These are phyloP conservation scores for Drosophila melanica DNA, from an alignment of 1,140 invertebrate genomes.

Conservation along the genomic window DNA sequence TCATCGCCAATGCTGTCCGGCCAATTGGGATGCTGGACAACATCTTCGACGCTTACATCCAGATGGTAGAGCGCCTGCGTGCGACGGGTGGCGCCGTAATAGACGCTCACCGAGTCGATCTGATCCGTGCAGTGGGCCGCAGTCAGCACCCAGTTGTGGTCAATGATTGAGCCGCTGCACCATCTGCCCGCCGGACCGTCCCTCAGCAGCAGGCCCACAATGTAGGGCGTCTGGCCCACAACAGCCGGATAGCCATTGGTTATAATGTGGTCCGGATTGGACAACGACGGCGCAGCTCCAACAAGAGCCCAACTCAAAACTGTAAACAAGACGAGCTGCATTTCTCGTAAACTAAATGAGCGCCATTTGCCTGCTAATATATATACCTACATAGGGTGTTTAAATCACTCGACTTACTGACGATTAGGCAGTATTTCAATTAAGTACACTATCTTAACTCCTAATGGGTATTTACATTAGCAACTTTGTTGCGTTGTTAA, in stretches of 20 bases:
- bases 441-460: background rate
- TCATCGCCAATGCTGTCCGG: conserved; percentile 35
- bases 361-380: background rate
- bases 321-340: background rate
- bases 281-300: background rate
- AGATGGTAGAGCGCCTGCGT: conserved; percentile 20
- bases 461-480: conserved; percentile 26
- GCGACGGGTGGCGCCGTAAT: conserved; percentile 50
- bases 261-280: conserved; percentile 28
- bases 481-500: background rate
- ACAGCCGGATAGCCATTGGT: conserved; percentile 51
- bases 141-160: conserved; percentile 85
- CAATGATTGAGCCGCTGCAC: conserved; percentile 87
- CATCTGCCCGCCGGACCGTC: conserved; percentile 61
- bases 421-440: background rate
- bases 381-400: background rate
- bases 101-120: conserved; percentile 28
- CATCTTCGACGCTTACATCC: conserved; percentile 20
- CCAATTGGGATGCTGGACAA: conserved; percentile 44
- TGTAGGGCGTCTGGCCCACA: conserved; percentile 84
- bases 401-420: background rate
- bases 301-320: background rate
- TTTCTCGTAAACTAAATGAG: background rate
- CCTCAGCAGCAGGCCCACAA: conserved; percentile 81
- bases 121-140: conserved; percentile 85